A percentile compares a stretch with the other conserved stretches of the same genome.
Conservation (phyloP, 2,113 vertebrate species). For the Castor canadensis region DNA sequence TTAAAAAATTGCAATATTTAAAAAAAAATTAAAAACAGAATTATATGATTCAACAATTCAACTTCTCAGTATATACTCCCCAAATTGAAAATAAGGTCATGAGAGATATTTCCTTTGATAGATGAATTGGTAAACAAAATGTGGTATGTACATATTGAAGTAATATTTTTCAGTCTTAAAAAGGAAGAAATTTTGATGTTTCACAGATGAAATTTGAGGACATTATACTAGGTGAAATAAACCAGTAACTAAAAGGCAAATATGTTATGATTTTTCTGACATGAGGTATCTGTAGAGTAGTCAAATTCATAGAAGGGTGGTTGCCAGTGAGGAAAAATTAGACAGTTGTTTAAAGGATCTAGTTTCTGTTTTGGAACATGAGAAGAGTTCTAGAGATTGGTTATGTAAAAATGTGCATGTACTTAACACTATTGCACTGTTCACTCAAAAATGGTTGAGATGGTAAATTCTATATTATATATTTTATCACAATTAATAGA, state of each 20-base stretch:
- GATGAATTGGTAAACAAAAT: background rate
- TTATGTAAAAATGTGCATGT: background rate
- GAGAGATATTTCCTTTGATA: background rate
- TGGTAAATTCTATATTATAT: background rate
- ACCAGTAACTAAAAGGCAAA: background rate
- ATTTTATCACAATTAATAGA: background rate
- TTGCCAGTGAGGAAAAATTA: background rate
- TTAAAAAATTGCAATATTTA: conserved; percentile 15
- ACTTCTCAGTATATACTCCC: background rate
- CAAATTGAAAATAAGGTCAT: background rate
- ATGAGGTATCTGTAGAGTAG: background rate
- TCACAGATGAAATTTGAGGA: background rate
- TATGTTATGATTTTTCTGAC: background rate
- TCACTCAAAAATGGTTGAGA: no score
- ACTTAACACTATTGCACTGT: background rate
- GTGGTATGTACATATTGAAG: background rate
- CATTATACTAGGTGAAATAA: background rate
- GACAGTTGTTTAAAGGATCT: background rate
- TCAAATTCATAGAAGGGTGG: background rate
- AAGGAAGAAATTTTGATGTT: background rate
- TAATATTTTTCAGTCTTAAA: conserved; percentile 5
- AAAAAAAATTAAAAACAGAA: background rate
- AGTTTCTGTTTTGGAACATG: background rate
- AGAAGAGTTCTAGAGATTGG: background rate
- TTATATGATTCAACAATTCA: background rate